Evolutionary conservation across 2,113 vertebrate species (phyloP).

Genomic region (Tetraodon nigroviridis): DNA sequence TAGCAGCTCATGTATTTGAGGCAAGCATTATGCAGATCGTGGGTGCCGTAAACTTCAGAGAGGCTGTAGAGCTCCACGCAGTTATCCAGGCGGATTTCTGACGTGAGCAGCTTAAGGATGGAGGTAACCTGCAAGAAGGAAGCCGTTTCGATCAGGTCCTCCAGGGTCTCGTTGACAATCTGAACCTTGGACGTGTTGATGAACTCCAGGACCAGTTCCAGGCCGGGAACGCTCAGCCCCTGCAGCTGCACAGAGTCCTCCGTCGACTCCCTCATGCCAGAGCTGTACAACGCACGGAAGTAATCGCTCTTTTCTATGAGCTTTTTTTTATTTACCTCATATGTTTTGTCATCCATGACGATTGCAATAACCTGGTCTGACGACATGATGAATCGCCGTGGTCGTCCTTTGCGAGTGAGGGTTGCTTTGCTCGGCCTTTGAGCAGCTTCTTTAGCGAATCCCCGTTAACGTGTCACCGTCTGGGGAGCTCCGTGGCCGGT

Average conservation of each 20-base stretch:
- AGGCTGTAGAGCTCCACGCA: slow-evolving; percentile 86
- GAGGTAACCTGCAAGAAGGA: slow-evolving; percentile 91
- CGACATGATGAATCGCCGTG: slow-evolving; percentile 68
- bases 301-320: slow-evolving; percentile 95
- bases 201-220: slow-evolving; percentile 91
- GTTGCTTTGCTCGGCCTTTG: slow-evolving; percentile 13
- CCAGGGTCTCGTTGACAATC: slow-evolving; percentile 76
- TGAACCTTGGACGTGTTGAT: slow-evolving; percentile 83
- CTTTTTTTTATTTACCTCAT: slow-evolving; percentile 86
- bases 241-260: slow-evolving; percentile 86
- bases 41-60: slow-evolving; percentile 86
- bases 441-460: slow-evolving; percentile 23
- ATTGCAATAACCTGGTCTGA: slow-evolving; percentile 84
- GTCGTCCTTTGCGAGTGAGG: neutral
- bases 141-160: slow-evolving; percentile 88
- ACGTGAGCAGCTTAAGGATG: slow-evolving; percentile 83
- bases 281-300: slow-evolving; percentile 91
- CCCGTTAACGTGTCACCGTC: slow-evolving; percentile 64
- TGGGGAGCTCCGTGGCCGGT: slow-evolving; percentile 41
- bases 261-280: slow-evolving; percentile 90
- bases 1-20: slow-evolving; percentile 83
- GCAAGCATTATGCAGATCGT: slow-evolving; percentile 81
- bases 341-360: slow-evolving; percentile 83
- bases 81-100: slow-evolving; percentile 82
- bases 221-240: slow-evolving; percentile 84